phyloP scores from a whole-genome alignment of 2,797 vertebrate genomes.

The Percopsis omiscomaycus region DNA sequence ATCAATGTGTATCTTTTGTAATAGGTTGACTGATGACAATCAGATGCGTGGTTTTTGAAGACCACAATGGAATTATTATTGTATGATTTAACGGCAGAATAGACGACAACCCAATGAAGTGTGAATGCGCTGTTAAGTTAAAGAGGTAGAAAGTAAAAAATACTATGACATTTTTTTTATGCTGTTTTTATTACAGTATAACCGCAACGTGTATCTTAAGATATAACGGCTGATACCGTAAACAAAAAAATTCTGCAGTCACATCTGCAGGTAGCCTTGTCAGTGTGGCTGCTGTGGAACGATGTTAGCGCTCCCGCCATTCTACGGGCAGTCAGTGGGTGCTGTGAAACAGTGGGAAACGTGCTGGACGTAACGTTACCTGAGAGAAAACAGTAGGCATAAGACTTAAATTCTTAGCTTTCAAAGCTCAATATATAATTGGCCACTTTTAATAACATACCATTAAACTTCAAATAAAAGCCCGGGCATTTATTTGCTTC shows the following conservation, averaged over 20 bases:
- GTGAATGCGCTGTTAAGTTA: conserved; percentile 6
- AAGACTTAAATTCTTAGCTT: conserved; percentile 55
- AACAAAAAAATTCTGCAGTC: too few relatives aligned
- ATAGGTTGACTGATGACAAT: conserved; percentile 20
- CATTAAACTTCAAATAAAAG: too few relatives aligned
- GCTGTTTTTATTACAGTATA: conserved; percentile 49
- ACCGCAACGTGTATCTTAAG: conserved; percentile 54
- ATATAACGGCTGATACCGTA: too few relatives aligned
- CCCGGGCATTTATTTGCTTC: too few relatives aligned
- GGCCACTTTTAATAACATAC: too few relatives aligned
- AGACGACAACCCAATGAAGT: conserved; percentile 26
- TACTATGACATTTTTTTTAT: conserved; percentile 27
- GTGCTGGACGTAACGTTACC: too few relatives aligned
- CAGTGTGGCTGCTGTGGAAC: too few relatives aligned
- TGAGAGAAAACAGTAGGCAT: conserved; percentile 15
- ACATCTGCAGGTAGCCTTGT: too few relatives aligned
- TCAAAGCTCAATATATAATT: conserved; percentile 10
- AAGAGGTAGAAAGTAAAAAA: conserved; percentile 27
- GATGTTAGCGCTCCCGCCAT: too few relatives aligned
- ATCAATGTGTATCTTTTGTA: conserved; percentile 20
- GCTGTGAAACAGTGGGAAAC: too few relatives aligned
- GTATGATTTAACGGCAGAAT: conserved; percentile 8
- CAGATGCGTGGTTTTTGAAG: conserved; percentile 4
- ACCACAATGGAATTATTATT: conserved; percentile 1
- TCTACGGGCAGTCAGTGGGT: too few relatives aligned